phyloP scores from a whole-genome alignment of 2,888 invertebrate genomes.

The Buathra laborator region DNA sequence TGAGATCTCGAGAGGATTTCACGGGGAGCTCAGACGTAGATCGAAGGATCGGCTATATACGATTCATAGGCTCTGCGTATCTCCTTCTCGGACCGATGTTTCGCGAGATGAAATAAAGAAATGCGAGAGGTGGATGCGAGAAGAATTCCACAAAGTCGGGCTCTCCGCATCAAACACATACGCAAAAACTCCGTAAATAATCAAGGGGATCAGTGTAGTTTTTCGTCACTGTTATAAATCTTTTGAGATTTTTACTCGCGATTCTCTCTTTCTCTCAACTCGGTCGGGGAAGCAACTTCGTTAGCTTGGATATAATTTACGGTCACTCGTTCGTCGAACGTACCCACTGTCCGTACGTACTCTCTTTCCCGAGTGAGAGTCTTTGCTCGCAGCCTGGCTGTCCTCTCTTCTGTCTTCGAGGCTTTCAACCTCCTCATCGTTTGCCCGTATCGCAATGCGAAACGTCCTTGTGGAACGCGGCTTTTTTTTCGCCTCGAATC shows the following conservation, averaged over 20 bases:
- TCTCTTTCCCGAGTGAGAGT: conserved; percentile 53
- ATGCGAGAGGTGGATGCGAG: conserved; percentile 37
- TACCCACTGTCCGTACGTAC: conserved; percentile 66
- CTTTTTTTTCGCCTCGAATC: conserved; percentile 49
- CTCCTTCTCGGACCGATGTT: neutral
- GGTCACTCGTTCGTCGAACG: conserved; percentile 73
- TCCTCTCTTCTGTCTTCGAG: conserved; percentile 39
- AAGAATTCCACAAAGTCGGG: conserved; percentile 50
- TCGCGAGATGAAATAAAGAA: conserved; percentile 57
- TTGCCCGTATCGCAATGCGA: conserved; percentile 53
- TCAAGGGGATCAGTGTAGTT: conserved; percentile 73
- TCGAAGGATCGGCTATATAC: neutral
- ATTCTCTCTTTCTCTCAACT: conserved; percentile 10
- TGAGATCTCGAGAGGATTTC: conserved; percentile 55
- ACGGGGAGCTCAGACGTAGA: conserved; percentile 48
- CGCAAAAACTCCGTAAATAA: conserved; percentile 76
- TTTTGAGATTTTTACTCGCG: conserved; percentile 71
- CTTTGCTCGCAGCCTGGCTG: conserved; percentile 21
- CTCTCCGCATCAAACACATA: conserved; percentile 40
- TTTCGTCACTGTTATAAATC: conserved; percentile 77
- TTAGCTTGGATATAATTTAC: conserved; percentile 79
- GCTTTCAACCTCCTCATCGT: conserved; percentile 29
- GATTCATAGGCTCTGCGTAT: conserved; percentile 36
- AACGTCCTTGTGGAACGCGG: conserved; percentile 57
- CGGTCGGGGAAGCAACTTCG: conserved; percentile 77